phyloP scores from a whole-genome alignment of 2,888 invertebrate genomes.

The Eucera pruinosa region DNA sequence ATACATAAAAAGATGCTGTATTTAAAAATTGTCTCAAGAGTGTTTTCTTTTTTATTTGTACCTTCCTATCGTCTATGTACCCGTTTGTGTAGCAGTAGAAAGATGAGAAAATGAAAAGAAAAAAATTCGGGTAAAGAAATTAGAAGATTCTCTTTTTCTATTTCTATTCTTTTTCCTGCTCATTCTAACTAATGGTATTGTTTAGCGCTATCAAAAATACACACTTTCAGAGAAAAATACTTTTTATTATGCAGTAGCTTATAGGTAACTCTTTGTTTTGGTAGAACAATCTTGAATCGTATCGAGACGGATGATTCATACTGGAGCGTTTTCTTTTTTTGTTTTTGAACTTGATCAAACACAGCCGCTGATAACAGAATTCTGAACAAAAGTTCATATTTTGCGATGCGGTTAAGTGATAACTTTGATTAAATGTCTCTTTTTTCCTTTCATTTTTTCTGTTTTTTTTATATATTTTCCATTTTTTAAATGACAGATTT shows the following conservation, averaged over 20 bases:
- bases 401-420: slow-evolving; percentile 21
- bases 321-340: slow-evolving; percentile 2
- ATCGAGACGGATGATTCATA: slow-evolving; percentile 28
- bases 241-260: slow-evolving; percentile 58
- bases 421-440: slow-evolving; percentile 9
- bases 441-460: not conserved
- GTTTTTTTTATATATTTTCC: not conserved
- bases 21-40: slow-evolving; percentile 62
- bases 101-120: not conserved
- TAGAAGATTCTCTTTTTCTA: not conserved
- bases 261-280: slow-evolving; percentile 56
- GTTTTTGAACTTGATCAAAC: slow-evolving; percentile 19
- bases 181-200: slow-evolving; percentile 2
- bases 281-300: slow-evolving; percentile 50
- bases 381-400: slow-evolving; percentile 9
- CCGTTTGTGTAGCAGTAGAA: not conserved
- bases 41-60: slow-evolving; percentile 39
- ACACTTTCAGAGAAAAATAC: slow-evolving; percentile 58
- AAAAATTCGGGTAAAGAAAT: not conserved
- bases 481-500: not conserved
- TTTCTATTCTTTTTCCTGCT: not conserved
- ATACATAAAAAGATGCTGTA: slow-evolving; percentile 73
- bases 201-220: slow-evolving; percentile 48
- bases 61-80: not conserved
- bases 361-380: slow-evolving; percentile 40